These are phyloP conservation scores for Monoplex corrugatus DNA, from an alignment of 2,888 invertebrate genomes.

Conservation along the genomic window DNA sequence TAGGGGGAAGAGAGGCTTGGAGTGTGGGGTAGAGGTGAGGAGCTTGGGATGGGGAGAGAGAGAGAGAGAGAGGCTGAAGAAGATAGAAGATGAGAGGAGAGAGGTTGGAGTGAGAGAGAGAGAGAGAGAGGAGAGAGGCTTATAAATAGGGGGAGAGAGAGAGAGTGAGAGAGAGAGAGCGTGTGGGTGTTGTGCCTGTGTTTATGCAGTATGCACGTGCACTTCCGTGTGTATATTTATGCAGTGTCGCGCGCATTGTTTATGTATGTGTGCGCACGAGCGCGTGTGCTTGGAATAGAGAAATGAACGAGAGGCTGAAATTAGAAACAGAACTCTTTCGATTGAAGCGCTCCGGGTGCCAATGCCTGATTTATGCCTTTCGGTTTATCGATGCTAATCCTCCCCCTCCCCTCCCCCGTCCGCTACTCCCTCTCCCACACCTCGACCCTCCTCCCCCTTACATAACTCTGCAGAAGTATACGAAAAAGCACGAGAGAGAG, in stretches of 20 bases:
- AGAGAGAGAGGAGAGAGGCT: conserved; percentile 42
- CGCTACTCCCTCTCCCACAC: too few species aligned
- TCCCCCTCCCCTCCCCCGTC: neutral
- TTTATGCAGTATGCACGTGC: too few species aligned
- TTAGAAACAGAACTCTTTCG: too few species aligned
- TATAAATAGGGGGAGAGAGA: too few species aligned
- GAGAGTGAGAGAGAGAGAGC: neutral
- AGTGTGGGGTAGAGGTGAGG: too few species aligned
- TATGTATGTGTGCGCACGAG: neutral
- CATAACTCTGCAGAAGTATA: too few species aligned
- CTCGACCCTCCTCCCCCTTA: too few species aligned
- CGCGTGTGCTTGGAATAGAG: neutral
- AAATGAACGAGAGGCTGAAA: neutral
- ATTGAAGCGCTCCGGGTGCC: too few species aligned
- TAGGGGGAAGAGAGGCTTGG: neutral
- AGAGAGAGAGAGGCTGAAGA: neutral
- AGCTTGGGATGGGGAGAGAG: neutral
- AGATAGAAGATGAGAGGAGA: neutral
- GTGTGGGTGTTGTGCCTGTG: too few species aligned
- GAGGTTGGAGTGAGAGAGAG: conserved; percentile 25
- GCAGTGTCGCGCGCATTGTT: neutral
- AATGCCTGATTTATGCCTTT: too few species aligned
- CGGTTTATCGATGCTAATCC: neutral
- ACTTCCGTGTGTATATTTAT: neutral
- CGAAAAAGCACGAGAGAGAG: too few species aligned